phyloP scores from a whole-genome alignment of 2,113 vertebrate species.

The Forbesichthys papilliferus region DNA sequence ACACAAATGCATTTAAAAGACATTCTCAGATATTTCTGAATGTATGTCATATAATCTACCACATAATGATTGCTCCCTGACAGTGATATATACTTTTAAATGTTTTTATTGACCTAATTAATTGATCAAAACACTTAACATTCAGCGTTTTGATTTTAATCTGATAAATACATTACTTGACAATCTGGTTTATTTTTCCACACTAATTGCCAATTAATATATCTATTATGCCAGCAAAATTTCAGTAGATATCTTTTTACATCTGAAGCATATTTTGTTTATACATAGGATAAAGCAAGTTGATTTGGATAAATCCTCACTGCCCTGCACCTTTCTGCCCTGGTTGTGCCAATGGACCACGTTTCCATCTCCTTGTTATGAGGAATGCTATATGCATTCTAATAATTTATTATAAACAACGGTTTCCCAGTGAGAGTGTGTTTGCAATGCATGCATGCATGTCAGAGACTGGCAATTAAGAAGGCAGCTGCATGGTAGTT shows the following conservation, averaged over 20 bases:
- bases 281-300: conserved; percentile 1
- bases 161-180: background rate
- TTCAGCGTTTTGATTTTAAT: background rate
- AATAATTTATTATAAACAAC: conserved; percentile 14
- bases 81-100: no score
- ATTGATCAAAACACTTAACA: background rate
- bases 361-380: conserved; percentile 2
- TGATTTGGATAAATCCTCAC: no score
- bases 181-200: background rate
- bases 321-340: no score
- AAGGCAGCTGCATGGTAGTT: conserved; percentile 19
- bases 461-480: conserved; percentile 7
- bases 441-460: background rate
- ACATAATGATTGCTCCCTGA: no score
- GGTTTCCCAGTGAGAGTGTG: background rate
- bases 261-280: background rate
- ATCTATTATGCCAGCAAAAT: conserved; percentile 12
- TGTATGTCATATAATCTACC: no score
- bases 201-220: background rate
- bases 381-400: conserved; percentile 32
- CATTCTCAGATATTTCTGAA: no score
- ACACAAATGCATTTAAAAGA: no score
- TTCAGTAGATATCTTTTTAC: conserved; percentile 11
- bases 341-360: background rate
- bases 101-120: no score